A percentile compares a stretch with the other conserved stretches of the same genome.
These are phyloP conservation scores for Drosophila subobscura DNA, from an alignment of 1,140 invertebrate genomes.

Conservation along the genomic window DNA sequence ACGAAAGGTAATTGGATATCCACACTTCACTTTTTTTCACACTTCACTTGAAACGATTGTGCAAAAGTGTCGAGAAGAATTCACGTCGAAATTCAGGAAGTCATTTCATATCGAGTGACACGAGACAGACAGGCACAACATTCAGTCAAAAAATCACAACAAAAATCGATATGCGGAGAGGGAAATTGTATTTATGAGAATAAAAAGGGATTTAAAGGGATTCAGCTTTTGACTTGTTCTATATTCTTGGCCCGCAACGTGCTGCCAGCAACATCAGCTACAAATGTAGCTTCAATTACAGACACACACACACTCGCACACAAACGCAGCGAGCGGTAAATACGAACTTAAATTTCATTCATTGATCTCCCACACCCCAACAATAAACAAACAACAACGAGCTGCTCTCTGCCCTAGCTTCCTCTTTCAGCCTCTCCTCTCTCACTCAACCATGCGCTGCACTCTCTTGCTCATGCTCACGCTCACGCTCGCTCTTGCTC, in stretches of 20 bases:
- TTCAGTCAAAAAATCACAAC: slow-evolving; percentile 5
- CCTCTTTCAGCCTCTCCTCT: neutral
- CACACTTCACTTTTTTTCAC: no score
- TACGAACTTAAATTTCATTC: slow-evolving; percentile 24
- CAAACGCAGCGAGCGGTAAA: no score
- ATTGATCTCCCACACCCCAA: slow-evolving; percentile 44
- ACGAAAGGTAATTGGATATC: neutral
- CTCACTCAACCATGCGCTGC: neutral
- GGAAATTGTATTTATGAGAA: no score
- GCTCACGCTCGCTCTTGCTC: neutral
- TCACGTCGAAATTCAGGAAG: slow-evolving; percentile 36
- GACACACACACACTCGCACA: slow-evolving; percentile 6
- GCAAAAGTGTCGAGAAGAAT: slow-evolving; percentile 1
- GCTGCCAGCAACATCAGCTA: slow-evolving; percentile 20
- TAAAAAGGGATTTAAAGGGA: neutral
- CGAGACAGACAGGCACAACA: neutral
- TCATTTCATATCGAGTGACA: slow-evolving; percentile 30
- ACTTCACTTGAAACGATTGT: neutral
- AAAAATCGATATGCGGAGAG: neutral
- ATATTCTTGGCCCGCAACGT: slow-evolving; percentile 10
- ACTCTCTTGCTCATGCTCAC: neutral
- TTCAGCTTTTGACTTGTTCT: neutral
- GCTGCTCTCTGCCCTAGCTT: no score
- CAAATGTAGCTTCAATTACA: slow-evolving; percentile 43
- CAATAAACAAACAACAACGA: no score